Evolutionary conservation across 2,797 vertebrate genomes (phyloP).

Genomic region (Sorex maritimensis): DNA sequence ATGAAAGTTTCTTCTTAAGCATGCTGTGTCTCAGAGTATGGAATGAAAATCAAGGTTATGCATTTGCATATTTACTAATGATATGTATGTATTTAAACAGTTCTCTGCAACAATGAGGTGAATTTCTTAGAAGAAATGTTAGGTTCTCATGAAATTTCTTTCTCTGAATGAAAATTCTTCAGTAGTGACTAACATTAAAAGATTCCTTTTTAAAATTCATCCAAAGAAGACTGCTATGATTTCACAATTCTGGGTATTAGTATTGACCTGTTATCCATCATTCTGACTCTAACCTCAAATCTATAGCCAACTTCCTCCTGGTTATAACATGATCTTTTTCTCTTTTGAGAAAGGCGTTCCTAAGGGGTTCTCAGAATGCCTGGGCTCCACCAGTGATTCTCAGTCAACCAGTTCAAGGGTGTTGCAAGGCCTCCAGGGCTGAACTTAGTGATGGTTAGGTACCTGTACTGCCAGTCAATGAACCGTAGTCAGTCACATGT

Average conservation of each 20-base stretch:
- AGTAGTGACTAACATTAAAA: no score
- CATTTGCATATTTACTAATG: neutral
- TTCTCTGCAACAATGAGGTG: neutral
- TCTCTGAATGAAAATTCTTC: neutral
- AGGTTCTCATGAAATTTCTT: neutral
- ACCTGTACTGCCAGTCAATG: no score
- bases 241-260: accelerated
- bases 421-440: no score
- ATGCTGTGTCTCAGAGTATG: neutral
- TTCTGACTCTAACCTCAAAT: neutral
- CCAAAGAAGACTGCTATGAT: neutral
- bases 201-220: neutral
- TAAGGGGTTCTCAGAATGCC: no score
- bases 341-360: no score
- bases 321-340: neutral
- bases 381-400: no score
- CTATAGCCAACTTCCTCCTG: neutral
- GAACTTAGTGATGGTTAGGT: no score
- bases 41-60: neutral
- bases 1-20: neutral
- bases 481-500: no score
- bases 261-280: neutral
- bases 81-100: neutral
- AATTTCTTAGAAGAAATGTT: conserved; percentile 7
- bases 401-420: no score